Evolutionary conservation across 2,797 vertebrate species (phyloP).

Genomic region (Peromyscus nudipes): DNA sequence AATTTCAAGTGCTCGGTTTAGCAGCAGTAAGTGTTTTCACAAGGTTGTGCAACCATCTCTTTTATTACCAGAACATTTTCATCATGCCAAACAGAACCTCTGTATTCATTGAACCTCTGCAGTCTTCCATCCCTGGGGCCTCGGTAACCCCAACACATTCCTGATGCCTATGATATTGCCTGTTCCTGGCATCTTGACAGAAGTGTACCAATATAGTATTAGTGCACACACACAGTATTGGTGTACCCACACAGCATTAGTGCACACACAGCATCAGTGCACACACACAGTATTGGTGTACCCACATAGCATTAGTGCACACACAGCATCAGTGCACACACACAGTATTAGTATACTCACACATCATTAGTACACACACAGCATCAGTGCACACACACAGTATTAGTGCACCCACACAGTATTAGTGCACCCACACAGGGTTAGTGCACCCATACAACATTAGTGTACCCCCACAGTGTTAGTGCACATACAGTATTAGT

Average conservation of each 20-base stretch:
- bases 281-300: background rate
- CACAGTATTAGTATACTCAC: too few species aligned
- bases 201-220: background rate
- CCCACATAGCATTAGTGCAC: background rate
- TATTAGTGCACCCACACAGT: background rate
- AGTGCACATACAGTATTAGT: too few species aligned
- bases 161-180: background rate
- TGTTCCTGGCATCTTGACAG: background rate
- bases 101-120: background rate
- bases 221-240: background rate
- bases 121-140: background rate
- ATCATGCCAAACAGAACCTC: conserved; percentile 48
- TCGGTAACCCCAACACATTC: background rate
- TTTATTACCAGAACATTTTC: conserved; percentile 33
- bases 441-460: background rate
- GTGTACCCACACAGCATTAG: background rate
- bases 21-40: background rate
- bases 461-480: background rate
- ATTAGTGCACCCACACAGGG: background rate
- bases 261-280: background rate
- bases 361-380: too few species aligned
- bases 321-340: background rate
- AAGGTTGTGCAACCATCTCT: background rate
- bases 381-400: too few species aligned
- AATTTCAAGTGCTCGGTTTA: background rate